A percentile compares a stretch with the other conserved stretches of the same genome.
Conservation (phyloP, 2,888 invertebrate genomes). For the Zygothrica quintamaculata region DNA sequence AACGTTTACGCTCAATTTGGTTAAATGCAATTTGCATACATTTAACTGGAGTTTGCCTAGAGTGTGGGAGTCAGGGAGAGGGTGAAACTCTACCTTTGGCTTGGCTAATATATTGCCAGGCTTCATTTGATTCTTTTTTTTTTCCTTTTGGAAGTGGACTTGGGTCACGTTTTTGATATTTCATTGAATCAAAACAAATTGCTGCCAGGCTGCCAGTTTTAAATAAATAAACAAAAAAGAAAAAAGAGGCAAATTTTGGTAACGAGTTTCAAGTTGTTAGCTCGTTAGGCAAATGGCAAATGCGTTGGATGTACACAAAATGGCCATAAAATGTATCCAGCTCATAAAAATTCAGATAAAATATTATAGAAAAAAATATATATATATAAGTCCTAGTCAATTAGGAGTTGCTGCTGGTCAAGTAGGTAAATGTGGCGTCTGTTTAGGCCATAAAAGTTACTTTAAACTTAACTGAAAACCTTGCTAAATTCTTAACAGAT, state of each 20-base stretch:
- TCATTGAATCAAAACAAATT: constrained; percentile 81
- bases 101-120: constrained; percentile 50
- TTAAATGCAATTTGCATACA: constrained; percentile 73
- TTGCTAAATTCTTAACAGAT: constrained; percentile 52
- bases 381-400: constrained; percentile 68
- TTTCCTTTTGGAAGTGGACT: constrained; percentile 47
- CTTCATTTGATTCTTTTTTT: constrained; percentile 45
- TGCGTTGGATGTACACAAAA: constrained; percentile 1
- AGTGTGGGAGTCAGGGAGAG: not conserved
- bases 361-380: constrained; percentile 76
- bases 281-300: constrained; percentile 68
- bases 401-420: constrained; percentile 49
- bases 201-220: constrained; percentile 54
- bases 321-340: constrained; percentile 52
- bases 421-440: constrained; percentile 13
- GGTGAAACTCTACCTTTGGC: not conserved
- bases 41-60: constrained; percentile 39
- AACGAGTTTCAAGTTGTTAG: constrained; percentile 52
- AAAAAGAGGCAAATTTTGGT: constrained; percentile 39
- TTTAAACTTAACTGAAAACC: constrained; percentile 25
- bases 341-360: constrained; percentile 72
- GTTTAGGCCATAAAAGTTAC: constrained; percentile 16
- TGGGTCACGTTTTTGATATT: constrained; percentile 79
- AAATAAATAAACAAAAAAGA: constrained; percentile 47
- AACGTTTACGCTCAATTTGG: constrained; percentile 69